Percentiles rank a stretch among this genome's conserved stretches.
These are phyloP conservation scores for Empidonax traillii DNA, from an alignment of 2,113 vertebrate species.

Conservation along the genomic window DNA sequence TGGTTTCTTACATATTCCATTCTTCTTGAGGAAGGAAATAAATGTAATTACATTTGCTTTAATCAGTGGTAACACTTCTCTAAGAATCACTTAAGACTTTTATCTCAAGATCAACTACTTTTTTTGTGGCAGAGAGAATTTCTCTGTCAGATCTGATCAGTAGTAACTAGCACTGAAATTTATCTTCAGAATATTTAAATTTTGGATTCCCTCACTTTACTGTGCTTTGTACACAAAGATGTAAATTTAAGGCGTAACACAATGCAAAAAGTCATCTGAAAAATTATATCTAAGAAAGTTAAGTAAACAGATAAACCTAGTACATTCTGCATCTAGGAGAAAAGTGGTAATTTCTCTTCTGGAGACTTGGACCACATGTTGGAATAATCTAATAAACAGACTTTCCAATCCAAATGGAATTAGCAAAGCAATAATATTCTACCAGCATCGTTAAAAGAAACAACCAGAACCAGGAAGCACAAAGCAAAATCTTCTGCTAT, in stretches of 20 bases:
- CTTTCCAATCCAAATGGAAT: background rate
- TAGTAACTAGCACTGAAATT: background rate
- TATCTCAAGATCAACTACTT: background rate
- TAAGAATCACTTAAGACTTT: background rate
- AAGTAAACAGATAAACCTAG: background rate
- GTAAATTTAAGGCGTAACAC: background rate
- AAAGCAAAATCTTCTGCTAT: background rate
- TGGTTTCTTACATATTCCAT: background rate
- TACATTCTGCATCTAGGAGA: background rate
- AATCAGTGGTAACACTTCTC: constrained; percentile 1
- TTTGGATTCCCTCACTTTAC: background rate
- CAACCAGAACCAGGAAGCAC: background rate
- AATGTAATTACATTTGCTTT: constrained; percentile 3
- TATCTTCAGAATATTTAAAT: background rate
- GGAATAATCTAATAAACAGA: background rate
- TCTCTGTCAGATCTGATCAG: background rate
- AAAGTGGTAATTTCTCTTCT: background rate
- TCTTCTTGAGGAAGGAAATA: constrained; percentile 13
- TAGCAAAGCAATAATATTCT: background rate
- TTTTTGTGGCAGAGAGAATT: background rate
- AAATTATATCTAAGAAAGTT: background rate
- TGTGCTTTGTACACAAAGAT: background rate
- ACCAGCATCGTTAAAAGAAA: background rate
- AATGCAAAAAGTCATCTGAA: background rate
- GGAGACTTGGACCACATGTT: background rate